Base-by-base conservation (phyloP, 2,113 vertebrate genomes). In the Limnothrissa miodon region DNA sequence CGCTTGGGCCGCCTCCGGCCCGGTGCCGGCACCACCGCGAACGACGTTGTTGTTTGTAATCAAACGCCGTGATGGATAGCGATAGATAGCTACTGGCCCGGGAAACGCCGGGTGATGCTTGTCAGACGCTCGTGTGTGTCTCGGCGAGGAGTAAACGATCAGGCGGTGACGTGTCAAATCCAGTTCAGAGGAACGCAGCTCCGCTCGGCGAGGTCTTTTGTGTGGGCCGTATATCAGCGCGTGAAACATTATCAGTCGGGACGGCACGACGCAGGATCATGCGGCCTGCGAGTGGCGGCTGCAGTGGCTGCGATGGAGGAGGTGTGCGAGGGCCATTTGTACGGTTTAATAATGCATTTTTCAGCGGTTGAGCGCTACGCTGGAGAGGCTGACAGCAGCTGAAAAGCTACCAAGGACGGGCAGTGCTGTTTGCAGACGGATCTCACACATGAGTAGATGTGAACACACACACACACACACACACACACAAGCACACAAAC, bases 1-100 rank as follows among this genome's bases (percentile, higher is more conserved):
- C 25, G 45, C 10, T 39, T 78, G 56, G 74, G 56, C 39, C 48
- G 80, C 78, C 80, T 53, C 59, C 78, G 45, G 46, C 29, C 48
- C 48, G 11, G n/a, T n/a, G n/a, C 15, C 21, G 51, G 81, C 36
- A 4, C 66, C 81, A 8, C 78, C 56, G 59, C 23, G n/a, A n/a
- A n/a, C n/a, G n/a, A n/a, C n/a, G n/a, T n/a, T n/a, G n/a, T 15
- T 83, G 87, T 83, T 84, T 74, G 82, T 83, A 79, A 86, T 88
- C 87, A 88, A 86, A 83, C 78, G 51, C 85, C 19, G 82, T 86
- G 83, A 62, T 62, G 59, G 59, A 62, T 62, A 5, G 23, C 25
- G 59, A n/a, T 29, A n/a, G 59, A 25, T 62, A n/a, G 59, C 9
- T 7, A 5, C n/a, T n/a, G 23, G 0, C 23, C 10, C 23, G 10